A percentile compares a stretch with the other conserved stretches of the same genome.
These are phyloP conservation scores for Lacanobia wlatinum DNA, from an alignment of 2,888 invertebrate genomes.

Conservation along the genomic window DNA sequence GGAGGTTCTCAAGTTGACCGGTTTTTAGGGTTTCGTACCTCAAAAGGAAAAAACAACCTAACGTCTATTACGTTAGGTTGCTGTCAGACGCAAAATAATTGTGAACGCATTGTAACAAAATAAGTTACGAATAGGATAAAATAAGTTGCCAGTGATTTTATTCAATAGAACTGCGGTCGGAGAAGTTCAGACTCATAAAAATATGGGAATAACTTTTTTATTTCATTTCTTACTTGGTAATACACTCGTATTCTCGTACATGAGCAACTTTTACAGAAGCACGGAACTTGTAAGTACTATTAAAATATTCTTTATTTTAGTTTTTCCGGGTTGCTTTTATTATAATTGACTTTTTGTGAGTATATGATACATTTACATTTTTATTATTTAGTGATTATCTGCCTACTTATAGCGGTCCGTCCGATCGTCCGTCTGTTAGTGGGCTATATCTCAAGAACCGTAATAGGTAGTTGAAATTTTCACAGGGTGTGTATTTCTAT, in stretches of 20 bases:
- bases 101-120: neutral
- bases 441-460: no score
- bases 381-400: no score
- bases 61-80: no score
- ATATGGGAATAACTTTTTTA: slow-evolving; percentile 38
- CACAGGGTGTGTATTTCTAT: no score
- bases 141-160: slow-evolving; percentile 20
- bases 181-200: slow-evolving; percentile 16
- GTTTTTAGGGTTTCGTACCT: no score
- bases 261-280: slow-evolving; percentile 8
- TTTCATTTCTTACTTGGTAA: slow-evolving; percentile 18
- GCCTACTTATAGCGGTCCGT: no score
- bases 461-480: no score
- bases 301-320: slow-evolving; percentile 21
- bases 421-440: no score
- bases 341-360: no score
- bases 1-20: no score
- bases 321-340: neutral
- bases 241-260: slow-evolving; percentile 9
- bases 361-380: no score
- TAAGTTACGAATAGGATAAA: neutral
- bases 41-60: no score
- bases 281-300: slow-evolving; percentile 1
- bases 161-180: slow-evolving; percentile 7
- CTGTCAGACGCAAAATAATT: neutral